Percentiles rank a stretch among this genome's conserved stretches.
phyloP scores from a whole-genome alignment of 2,797 vertebrate genomes.

The Pipistrellus nathusii region DNA sequence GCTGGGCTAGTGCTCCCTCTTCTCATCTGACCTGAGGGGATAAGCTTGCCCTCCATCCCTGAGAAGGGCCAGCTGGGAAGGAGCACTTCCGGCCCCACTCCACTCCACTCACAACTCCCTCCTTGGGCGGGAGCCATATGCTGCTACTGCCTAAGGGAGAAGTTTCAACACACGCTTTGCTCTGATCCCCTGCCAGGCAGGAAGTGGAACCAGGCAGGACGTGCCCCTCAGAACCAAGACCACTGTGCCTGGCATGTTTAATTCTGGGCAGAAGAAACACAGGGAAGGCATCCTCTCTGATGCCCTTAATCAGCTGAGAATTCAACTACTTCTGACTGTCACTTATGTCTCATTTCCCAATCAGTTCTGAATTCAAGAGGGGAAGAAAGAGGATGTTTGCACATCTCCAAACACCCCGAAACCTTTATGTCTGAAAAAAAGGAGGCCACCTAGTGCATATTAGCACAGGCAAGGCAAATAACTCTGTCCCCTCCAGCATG shows the following conservation, averaged over 20 bases:
- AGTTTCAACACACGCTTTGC: fast-evolving
- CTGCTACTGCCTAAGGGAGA: not conserved
- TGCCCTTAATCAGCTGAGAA: not conserved
- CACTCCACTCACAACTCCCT: not conserved
- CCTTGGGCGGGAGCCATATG: not conserved
- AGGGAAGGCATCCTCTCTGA: not conserved
- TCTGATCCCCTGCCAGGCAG: not conserved
- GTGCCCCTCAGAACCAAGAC: not conserved
- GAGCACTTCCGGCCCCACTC: not conserved
- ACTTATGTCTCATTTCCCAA: not conserved
- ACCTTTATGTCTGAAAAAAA: not conserved
- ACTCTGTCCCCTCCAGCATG: not conserved
- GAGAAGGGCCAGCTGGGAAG: not conserved
- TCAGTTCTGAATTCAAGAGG: not conserved
- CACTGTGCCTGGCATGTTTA: not conserved
- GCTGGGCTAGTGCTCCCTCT: not conserved
- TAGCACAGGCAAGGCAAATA: not conserved
- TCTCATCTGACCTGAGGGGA: not conserved
- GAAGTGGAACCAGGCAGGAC: not conserved
- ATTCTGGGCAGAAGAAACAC: not conserved
- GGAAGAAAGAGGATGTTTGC: not conserved
- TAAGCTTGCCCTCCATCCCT: not conserved
- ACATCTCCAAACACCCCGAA: not conserved
- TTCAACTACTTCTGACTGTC: not conserved
- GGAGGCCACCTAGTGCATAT: not conserved